Percentiles rank a stretch among this genome's conserved stretches.
Conservation (phyloP, 2,113 vertebrate species). For the Pelvicachromis taeniatus region DNA sequence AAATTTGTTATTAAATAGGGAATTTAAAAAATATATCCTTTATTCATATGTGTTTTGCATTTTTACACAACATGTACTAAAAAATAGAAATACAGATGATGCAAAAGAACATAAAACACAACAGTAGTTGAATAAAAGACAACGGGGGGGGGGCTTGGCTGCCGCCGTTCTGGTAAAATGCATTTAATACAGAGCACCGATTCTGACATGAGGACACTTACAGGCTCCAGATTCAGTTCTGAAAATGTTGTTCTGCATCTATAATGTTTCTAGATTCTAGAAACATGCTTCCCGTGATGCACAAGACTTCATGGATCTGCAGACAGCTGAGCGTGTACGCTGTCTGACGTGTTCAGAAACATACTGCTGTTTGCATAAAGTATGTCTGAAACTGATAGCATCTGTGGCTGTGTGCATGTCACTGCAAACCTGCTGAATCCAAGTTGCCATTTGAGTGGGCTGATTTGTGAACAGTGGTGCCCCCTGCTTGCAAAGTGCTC, state of each 20-base stretch:
- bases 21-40: not conserved
- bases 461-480: constrained; percentile 9
- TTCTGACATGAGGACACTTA: not conserved
- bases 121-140: no score
- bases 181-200: not conserved
- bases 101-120: no score
- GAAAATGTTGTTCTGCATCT: not conserved
- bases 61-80: not conserved
- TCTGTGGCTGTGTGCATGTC: not conserved
- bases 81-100: not conserved
- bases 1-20: rapidly evolving
- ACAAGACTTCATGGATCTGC: no score
- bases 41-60: not conserved
- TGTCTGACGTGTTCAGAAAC: not conserved
- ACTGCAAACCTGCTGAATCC: not conserved
- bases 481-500: constrained; percentile 6
- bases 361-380: not conserved
- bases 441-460: not conserved
- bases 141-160: not conserved
- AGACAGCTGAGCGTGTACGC: not conserved
- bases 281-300: not conserved
- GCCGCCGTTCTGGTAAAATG: not conserved
- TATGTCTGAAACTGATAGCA: not conserved
- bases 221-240: not conserved
- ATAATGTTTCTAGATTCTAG: not conserved